These are phyloP conservation scores for Heliconius himera DNA, from an alignment of 1,140 invertebrate species.

Conservation along the genomic window DNA sequence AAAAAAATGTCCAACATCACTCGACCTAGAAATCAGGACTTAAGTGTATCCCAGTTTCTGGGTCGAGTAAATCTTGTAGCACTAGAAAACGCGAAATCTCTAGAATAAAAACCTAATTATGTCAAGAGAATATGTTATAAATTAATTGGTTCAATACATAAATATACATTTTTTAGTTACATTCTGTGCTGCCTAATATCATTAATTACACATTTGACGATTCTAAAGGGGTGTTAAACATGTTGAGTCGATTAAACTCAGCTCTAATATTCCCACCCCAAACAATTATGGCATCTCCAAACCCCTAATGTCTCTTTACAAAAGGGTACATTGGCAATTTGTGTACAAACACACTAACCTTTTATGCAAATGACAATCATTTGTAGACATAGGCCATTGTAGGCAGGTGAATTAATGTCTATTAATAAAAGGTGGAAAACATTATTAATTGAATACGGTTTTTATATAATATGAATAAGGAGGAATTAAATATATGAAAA, in stretches of 20 bases:
- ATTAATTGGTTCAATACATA: neutral
- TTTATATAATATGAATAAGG: neutral
- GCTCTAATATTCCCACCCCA: slow-evolving; percentile 67
- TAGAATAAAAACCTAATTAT: slow-evolving; percentile 6
- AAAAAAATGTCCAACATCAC: slow-evolving; percentile 18
- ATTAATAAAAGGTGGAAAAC: slow-evolving; percentile 30
- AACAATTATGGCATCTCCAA: slow-evolving; percentile 71
- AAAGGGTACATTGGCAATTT: slow-evolving; percentile 63
- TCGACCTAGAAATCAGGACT: slow-evolving; percentile 37
- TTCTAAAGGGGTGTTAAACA: slow-evolving; percentile 65
- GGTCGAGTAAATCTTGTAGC: slow-evolving; percentile 36
- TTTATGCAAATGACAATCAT: slow-evolving; percentile 45
- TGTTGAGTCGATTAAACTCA: slow-evolving; percentile 74
- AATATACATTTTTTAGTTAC: neutral
- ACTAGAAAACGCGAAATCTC: slow-evolving; percentile 21
- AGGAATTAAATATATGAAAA: neutral
- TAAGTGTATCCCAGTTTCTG: slow-evolving; percentile 27
- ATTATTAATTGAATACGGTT: neutral
- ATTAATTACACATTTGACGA: slow-evolving; percentile 46
- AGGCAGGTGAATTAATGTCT: slow-evolving; percentile 35
- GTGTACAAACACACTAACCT: slow-evolving; percentile 45
- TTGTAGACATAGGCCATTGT: slow-evolving; percentile 31
- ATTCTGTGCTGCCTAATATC: neutral
- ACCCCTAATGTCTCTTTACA: slow-evolving; percentile 59
- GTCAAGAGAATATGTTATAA: neutral